Conservation (phyloP, 1,140 invertebrate genomes). For the Linepithema humile region DNA sequence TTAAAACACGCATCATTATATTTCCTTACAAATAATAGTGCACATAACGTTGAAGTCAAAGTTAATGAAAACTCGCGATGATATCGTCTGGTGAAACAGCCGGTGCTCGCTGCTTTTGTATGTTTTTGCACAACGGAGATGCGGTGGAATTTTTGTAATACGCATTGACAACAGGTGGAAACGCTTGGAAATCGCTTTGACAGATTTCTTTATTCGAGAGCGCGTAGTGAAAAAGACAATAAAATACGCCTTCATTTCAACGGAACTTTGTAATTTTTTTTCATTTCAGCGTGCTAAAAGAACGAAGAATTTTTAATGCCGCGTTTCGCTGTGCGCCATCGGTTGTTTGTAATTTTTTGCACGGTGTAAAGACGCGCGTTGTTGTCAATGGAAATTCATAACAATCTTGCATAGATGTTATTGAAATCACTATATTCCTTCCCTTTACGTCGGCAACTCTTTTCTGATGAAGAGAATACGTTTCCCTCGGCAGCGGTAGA, state of each 20-base stretch:
- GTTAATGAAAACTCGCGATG: slow-evolving; percentile 25
- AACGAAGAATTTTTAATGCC: background rate
- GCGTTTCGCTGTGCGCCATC: background rate
- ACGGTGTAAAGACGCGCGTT: background rate
- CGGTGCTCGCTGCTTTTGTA: background rate
- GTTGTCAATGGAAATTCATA: slow-evolving; percentile 36
- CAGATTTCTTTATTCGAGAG: background rate
- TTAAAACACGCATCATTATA: background rate
- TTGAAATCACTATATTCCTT: slow-evolving; percentile 21
- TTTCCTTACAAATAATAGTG: background rate
- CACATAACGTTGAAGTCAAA: background rate
- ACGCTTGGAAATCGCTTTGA: background rate
- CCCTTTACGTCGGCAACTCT: background rate
- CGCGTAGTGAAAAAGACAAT: background rate
- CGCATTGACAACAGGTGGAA: background rate
- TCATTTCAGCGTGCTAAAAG: background rate
- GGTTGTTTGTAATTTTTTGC: slow-evolving; percentile 1
- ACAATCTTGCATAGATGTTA: slow-evolving; percentile 46
- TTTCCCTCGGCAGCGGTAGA: slow-evolving; percentile 9
- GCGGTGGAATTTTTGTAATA: slow-evolving; percentile 12
- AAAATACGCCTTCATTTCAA: background rate
- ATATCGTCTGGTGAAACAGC: background rate
- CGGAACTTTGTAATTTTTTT: background rate
- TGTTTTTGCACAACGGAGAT: background rate
- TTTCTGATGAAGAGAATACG: slow-evolving; percentile 20